Evolutionary conservation across 2,888 invertebrate genomes (phyloP), one percentile per base, ranked within the genome.

Genomic region (Noctua comes): DNA sequence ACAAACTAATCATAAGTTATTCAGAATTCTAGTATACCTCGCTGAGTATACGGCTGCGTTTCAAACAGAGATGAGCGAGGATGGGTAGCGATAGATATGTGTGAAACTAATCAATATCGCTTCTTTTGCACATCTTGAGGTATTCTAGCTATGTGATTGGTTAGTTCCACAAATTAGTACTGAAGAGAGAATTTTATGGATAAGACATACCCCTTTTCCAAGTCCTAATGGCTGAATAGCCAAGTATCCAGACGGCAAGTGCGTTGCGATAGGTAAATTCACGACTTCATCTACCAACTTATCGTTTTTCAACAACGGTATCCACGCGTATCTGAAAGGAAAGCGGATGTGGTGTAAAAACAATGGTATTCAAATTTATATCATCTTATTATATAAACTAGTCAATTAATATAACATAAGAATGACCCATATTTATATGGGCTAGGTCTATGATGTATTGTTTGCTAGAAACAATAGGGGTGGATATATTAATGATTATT

Each of bases 231-330:
- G 98, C 92, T 99, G 98, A 91, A 99, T 98, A 21, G 98, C 97
- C 68, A 99, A 97, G 95, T 99, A 99, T 66, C 99, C 99, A 10
- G 98, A 97, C 0, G 99, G 99, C 81, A 99, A 97, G 92, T 98
- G 98, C 18, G 98, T 98, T 0, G 99, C 99, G 64, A 99, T 99
- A 0, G 99, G 98, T 87, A 99, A 96, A 84, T 97, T 97, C 89
- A 99, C 98, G 86, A 98, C 97, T 90, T 99, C 99, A 75, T 98
- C 98, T 79, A 98, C 98, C 85, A 99, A 97, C 94, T 98, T 98
- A 90, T 98, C 99, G 83, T 95, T 95, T 95, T 98, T 99, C 73
- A 99, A 95, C 65, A 99, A 96, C 1, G 99, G 99, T 81, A 98
- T 95, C 99, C 99, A 99, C 0, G 99, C 98, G 94, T 98, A 99